phyloP scores from a whole-genome alignment of 64 coral and sea anemone genomes.

The Platygyra sinensis region DNA sequence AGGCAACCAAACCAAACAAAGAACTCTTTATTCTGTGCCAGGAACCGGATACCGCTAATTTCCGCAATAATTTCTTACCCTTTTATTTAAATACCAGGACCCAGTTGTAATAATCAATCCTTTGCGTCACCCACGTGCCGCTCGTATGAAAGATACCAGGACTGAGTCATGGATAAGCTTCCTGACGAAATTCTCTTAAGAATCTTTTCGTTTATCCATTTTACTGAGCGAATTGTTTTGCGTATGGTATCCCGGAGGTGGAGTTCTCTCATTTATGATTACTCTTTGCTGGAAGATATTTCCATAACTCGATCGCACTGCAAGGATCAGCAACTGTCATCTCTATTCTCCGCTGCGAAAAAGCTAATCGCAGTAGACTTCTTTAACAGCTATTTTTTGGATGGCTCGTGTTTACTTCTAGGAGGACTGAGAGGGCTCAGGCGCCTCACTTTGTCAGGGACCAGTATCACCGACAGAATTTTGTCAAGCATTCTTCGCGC shows the following conservation, averaged over 20 bases:
- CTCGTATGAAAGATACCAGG: background rate
- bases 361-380: background rate
- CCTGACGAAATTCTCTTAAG: background rate
- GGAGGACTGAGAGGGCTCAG: conserved; percentile 1
- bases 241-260: background rate
- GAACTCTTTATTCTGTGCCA: background rate
- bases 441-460: background rate
- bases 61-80: background rate
- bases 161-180: conserved; percentile 20
- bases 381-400: background rate
- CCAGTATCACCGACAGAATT: background rate
- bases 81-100: background rate
- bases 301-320: background rate
- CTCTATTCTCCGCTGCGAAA: background rate
- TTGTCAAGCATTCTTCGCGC: background rate
- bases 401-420: background rate
- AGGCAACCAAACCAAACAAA: background rate
- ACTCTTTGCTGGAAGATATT: background rate
- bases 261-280: background rate
- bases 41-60: background rate
- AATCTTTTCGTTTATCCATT: background rate
- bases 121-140: background rate
- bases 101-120: background rate
- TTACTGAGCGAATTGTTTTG: background rate
- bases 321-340: background rate